Evolutionary conservation across 1,140 invertebrate genomes (phyloP).

Genomic region (Anoplolepis gracilipes): DNA sequence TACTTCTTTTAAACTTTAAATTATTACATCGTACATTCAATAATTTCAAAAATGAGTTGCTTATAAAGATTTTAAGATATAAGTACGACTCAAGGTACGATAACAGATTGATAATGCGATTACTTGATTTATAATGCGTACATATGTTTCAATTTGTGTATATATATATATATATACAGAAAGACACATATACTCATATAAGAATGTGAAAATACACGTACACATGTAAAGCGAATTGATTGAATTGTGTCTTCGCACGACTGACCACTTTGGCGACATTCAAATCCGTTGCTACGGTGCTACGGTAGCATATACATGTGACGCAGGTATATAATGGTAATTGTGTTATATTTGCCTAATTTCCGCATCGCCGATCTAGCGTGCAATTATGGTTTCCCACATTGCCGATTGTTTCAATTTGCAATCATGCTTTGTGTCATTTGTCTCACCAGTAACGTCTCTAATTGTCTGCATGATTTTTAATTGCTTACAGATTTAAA

Average conservation of each 20-base stretch:
- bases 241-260: background rate
- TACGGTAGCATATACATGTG: background rate
- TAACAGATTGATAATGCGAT: background rate
- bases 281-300: background rate
- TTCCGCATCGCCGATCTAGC: conserved; percentile 41
- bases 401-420: conserved; percentile 4
- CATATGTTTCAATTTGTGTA: background rate
- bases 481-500: background rate
- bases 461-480: background rate
- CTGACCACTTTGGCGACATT: conserved; percentile 39
- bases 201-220: background rate
- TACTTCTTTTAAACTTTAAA: background rate
- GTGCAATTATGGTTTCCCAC: conserved; percentile 3
- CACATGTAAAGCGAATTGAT: background rate
- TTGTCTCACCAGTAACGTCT: background rate
- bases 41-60: background rate
- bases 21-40: background rate
- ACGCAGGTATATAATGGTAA: conserved; percentile 15
- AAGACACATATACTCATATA: background rate
- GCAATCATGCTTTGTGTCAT: background rate
- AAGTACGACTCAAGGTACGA: background rate
- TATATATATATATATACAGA: too few species aligned
- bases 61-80: background rate
- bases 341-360: conserved; percentile 45
- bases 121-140: background rate